A percentile compares a stretch with the other conserved stretches of the same genome.
Conservation (phyloP, 2,797 vertebrate genomes). For the Astyanax mexicanus region DNA sequence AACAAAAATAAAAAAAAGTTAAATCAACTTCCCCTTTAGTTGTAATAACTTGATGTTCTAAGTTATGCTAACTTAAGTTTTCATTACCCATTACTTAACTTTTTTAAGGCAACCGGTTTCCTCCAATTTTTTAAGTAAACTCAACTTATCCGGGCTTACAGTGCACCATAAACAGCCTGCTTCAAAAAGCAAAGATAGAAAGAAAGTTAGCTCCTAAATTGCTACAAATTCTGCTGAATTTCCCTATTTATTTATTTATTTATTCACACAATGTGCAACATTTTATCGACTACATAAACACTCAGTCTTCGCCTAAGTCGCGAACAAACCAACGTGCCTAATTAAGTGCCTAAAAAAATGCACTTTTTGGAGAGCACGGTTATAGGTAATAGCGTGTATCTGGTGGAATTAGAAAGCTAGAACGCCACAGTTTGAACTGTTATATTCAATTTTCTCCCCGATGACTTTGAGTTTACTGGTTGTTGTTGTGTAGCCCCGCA, state of each 20-base stretch:
- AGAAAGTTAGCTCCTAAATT: no score
- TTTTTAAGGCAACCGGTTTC: no score
- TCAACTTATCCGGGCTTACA: no score
- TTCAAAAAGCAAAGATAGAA: no score
- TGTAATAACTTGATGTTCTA: no score
- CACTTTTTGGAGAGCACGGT: background rate
- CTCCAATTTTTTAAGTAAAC: no score
- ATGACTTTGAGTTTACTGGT: conserved; percentile 12
- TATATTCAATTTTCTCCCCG: conserved; percentile 36
- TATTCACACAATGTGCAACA: background rate
- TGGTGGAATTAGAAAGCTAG: conserved; percentile 20
- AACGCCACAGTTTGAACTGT: conserved; percentile 28
- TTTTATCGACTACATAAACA: background rate
- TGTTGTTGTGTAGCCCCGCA: conserved; percentile 35
- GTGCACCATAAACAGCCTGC: no score
- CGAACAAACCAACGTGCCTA: background rate
- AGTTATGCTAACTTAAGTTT: no score
- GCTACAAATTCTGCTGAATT: background rate
- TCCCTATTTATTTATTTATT: no score
- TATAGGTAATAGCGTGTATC: background rate
- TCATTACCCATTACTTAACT: no score
- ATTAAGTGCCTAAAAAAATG: conserved; percentile 5
- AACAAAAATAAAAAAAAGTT: no score
- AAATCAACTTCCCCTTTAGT: no score
- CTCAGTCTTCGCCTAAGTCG: background rate